Base-by-base conservation (phyloP, 1,140 invertebrate genomes). In the Melanaphis sacchari region DNA sequence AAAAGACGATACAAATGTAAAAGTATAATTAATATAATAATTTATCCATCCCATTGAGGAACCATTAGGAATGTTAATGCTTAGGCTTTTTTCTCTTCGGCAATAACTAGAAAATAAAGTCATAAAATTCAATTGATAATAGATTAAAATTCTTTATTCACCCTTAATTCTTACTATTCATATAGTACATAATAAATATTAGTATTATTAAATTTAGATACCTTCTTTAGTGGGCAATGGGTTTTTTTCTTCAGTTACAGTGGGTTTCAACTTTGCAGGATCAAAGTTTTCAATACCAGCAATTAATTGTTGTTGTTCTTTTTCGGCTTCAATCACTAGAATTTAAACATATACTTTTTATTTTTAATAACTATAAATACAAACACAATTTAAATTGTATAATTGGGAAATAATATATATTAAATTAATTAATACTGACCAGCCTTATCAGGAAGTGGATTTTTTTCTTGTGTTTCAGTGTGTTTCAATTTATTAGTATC, bases 391-490 rank as follows among this genome's bases (percentile, higher is more conserved):
- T n/a, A 87, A 46, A 43, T 87, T 87, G n/a, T 52, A 8, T 49
- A 9, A 36, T 36, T 88, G 21, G 31, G 15, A n/a, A 76, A 9
- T 84, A 5, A 6, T 40, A 31, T 26, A 43, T 31, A 43, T 31
- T 26, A 31, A 31, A 85, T 40, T 54, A 26, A 3, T 26, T n/a
- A 36, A 31, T 76, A 95, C 95, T 95, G 96, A 99, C 98, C 98
- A 96, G 98, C 98, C 97, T 99, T 98, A 95, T 98, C 98, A 85
- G 98, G 98, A 94, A 99, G 96, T 84, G 98, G 97, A 95, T 98
- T 98, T 95, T 99, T 99, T 95, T 99, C 98, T 94, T 98, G 96
- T 54, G 98, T 99, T 95, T 98, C 97, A 41, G 98, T 98, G 95
- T 98, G 98, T 95, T 99, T 99, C 95, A 99, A 96, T 95, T 97